phyloP scores from a whole-genome alignment of 2,797 vertebrate genomes.

The Tapirus indicus region DNA sequence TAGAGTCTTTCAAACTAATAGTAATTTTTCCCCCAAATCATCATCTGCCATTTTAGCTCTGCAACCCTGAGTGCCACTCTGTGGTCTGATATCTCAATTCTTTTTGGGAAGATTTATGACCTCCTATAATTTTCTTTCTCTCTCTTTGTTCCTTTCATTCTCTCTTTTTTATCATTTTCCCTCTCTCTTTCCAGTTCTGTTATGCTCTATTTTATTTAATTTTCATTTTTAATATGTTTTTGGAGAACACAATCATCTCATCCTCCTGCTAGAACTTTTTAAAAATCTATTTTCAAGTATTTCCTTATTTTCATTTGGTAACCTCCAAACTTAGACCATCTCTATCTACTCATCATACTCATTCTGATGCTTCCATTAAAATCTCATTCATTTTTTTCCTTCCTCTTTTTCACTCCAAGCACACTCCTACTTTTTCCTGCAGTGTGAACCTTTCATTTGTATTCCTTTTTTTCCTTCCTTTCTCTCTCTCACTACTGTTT shows the following conservation, averaged over 20 bases:
- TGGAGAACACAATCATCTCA: neutral
- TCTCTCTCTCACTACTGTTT: neutral
- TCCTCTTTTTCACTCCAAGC: neutral
- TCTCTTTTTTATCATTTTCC: neutral
- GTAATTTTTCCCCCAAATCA: neutral
- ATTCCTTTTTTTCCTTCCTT: neutral
- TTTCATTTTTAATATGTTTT: slow-evolving; percentile 1
- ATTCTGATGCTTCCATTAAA: neutral
- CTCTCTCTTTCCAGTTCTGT: neutral
- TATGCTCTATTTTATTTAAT: neutral
- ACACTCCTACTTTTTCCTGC: neutral
- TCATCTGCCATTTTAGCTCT: neutral
- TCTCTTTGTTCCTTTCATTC: neutral
- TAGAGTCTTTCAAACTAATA: neutral
- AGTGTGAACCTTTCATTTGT: neutral
- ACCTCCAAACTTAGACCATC: neutral
- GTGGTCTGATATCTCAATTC: neutral
- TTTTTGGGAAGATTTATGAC: neutral
- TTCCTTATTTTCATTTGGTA: neutral
- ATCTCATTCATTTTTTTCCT: slow-evolving; percentile 35
- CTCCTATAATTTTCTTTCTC: neutral
- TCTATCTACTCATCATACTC: neutral
- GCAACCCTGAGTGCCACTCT: neutral
- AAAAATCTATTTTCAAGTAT: neutral
- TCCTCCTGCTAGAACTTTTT: neutral